These are phyloP conservation scores for Copidosoma aretas DNA, from an alignment of 2,888 invertebrate species.

Conservation along the genomic window DNA sequence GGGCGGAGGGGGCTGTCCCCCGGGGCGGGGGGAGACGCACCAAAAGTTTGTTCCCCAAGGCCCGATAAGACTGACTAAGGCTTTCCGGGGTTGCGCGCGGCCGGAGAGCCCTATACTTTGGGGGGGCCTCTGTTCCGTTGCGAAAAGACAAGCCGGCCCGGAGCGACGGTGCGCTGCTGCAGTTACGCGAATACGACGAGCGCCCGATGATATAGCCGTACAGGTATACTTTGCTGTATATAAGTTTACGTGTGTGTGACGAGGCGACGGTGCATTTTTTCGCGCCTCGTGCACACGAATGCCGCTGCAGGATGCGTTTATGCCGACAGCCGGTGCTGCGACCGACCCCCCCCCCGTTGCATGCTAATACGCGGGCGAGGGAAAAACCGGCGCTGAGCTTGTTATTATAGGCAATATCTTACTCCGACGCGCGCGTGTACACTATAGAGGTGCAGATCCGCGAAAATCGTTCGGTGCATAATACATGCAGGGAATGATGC, in stretches of 20 bases:
- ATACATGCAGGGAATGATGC: too few relatives aligned
- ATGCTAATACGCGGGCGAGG: conserved; percentile 54
- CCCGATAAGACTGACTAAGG: conserved; percentile 40
- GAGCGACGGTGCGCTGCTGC: conserved; percentile 2
- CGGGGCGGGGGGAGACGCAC: too few relatives aligned
- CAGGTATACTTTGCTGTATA: too few relatives aligned
- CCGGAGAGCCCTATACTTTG: conserved; percentile 24
- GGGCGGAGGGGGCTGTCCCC: neutral
- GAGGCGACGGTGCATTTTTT: neutral
- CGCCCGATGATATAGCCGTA: conserved; percentile 6
- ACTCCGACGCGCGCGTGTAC: too few relatives aligned
- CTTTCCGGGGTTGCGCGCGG: conserved; percentile 21
- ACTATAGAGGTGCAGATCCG: too few relatives aligned
- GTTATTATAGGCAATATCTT: conserved; percentile 50
- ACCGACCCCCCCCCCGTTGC: conserved; percentile 35
- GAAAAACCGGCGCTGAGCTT: conserved; percentile 46
- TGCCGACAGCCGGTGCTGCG: neutral
- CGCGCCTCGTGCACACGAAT: neutral
- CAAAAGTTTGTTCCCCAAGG: conserved; percentile 19
- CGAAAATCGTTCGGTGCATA: too few relatives aligned
- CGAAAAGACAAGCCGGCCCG: too few relatives aligned
- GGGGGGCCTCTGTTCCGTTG: neutral
- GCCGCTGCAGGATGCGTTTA: too few relatives aligned
- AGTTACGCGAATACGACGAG: conserved; percentile 34
- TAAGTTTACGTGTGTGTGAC: too few relatives aligned